Evolutionary conservation across 2,113 vertebrate species (phyloP).

Genomic region (Nannobrachium achirus): DNA sequence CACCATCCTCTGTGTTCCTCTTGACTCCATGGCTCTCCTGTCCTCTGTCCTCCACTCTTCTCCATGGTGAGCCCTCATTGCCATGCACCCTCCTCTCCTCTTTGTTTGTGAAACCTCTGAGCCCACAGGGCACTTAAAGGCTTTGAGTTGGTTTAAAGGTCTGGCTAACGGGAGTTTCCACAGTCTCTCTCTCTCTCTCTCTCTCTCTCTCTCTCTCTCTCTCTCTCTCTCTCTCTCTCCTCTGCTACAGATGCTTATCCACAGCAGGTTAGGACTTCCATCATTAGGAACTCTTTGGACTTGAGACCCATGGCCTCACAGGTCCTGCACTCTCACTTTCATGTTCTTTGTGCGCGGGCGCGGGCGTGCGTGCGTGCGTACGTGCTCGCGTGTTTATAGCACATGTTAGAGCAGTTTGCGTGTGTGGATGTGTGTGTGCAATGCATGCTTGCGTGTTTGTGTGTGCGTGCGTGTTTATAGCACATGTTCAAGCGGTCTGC

Average conservation of each 20-base stretch:
- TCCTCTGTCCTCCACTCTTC: neutral
- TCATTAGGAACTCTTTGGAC: too few species aligned
- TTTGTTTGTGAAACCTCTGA: neutral
- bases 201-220: neutral
- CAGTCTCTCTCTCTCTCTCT: conserved; percentile 7
- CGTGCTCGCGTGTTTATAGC: conserved; percentile 6
- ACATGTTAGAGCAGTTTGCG: too few species aligned
- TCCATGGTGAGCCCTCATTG: neutral
- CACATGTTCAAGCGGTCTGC: neutral
- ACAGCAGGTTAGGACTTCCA: neutral
- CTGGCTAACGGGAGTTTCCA: conserved; percentile 15
- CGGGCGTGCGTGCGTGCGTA: conserved; percentile 6
- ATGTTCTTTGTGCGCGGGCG: neutral
- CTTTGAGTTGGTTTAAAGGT: conserved; percentile 1
- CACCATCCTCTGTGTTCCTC: neutral
- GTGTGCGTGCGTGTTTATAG: neutral
- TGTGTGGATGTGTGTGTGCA: neutral
- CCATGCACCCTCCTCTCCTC: neutral
- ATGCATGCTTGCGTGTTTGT: too few species aligned
- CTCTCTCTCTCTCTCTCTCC: conserved; percentile 2
- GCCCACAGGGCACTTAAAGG: conserved; percentile 6
- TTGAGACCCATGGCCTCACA: neutral
- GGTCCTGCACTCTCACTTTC: neutral
- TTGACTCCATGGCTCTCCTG: neutral
- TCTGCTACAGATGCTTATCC: conserved; percentile 4